Base-by-base conservation (phyloP, 1,140 invertebrate species). In the Pentalonia nigronervosa region DNA sequence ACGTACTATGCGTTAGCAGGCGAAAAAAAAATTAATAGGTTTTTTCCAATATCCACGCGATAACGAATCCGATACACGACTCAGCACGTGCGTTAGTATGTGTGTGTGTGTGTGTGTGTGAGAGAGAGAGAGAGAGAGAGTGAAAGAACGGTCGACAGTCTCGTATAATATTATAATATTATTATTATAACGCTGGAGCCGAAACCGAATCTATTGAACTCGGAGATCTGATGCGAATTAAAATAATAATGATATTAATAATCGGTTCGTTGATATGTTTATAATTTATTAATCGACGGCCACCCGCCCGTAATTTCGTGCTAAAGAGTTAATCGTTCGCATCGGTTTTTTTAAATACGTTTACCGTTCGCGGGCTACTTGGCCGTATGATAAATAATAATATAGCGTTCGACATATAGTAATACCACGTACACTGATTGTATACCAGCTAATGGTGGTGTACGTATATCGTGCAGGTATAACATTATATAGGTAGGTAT, bases 221-320 rank as follows among this genome's bases (percentile, higher is more conserved):
- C 41, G 45, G 45, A 45, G 47, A 45, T 86, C 41, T 41, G 81
- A 41, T 86, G 41, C 53, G 60, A 67, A 47, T n/a, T 30, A n/a
- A 34, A 60, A 81, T 84, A 21, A 41, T 21, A 36, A 84, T 84
- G 30, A 84, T 45, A 81, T 34, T 81, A 4, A 84, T 84, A 84
- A 84, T 86, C 25, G 11, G 14, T 86, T 47, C 9, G 84, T 41
- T 86, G 25, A 76, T 76, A 76, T n/a, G 30, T 76, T 76, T 76
- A 76, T 76, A 76, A 76, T n/a, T n/a, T n/a, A 76, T n/a, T 47
- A 86, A 86, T 86, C 84, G 45, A 86, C 25, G 84, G 30, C n/a
- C 60, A 76, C 4, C 30, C 41, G 45, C 83, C 9, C 25, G 84
- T 86, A 47, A 86, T 86, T 86, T 47, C 41, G 25, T 86, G 41